These are phyloP conservation scores for Odontomyia ornata DNA, from an alignment of 2,888 invertebrate genomes.

Conservation along the genomic window DNA sequence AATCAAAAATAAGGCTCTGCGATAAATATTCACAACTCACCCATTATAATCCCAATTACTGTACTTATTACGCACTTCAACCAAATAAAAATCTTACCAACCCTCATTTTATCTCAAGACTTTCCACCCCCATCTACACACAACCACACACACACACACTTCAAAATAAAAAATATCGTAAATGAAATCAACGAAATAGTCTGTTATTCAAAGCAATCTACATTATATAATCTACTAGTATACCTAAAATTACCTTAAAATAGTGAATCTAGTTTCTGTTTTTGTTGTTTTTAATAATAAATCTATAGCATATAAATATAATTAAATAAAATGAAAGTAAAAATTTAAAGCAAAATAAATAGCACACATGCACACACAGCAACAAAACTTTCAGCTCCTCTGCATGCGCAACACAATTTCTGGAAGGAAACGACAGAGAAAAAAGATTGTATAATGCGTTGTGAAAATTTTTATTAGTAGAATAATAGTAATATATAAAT, in stretches of 20 bases:
- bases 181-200: conserved; percentile 18
- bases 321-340: not conserved
- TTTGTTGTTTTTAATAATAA: not conserved
- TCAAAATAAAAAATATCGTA: too few relatives aligned
- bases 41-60: too few relatives aligned
- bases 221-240: not conserved
- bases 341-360: not conserved
- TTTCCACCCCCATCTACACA: too few relatives aligned
- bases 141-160: too few relatives aligned
- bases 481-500: too few relatives aligned
- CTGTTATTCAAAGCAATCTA: conserved; percentile 18
- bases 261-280: not conserved
- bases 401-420: too few relatives aligned
- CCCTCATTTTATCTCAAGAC: not conserved
- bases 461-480: too few relatives aligned
- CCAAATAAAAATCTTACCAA: not conserved
- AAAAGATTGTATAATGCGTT: too few relatives aligned
- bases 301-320: not conserved
- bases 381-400: not conserved
- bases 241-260: not conserved
- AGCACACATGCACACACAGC: not conserved
- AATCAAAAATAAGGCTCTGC: too few relatives aligned
- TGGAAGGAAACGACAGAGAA: too few relatives aligned
- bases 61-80: not conserved
- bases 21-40: too few relatives aligned